These are phyloP conservation scores for Aspidapion aeneum DNA, from an alignment of 2,888 invertebrate species.

Conservation along the genomic window DNA sequence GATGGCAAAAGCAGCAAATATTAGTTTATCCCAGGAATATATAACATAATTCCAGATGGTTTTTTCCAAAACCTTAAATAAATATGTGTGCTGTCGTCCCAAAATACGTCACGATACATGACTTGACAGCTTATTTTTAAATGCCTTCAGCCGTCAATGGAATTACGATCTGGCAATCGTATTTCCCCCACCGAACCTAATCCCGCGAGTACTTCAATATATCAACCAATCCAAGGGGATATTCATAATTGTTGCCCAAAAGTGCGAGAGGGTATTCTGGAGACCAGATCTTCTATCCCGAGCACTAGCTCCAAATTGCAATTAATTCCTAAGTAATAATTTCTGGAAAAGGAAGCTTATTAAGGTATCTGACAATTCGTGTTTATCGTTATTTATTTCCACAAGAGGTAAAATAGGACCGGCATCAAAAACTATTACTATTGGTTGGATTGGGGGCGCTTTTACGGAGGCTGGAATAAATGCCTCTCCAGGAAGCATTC, in stretches of 20 bases:
- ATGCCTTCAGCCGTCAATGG: too few species aligned
- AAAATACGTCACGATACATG: slow-evolving; percentile 14
- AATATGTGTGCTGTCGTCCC: slow-evolving; percentile 16
- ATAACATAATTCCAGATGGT: slow-evolving; percentile 23
- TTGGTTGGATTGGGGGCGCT: too few species aligned
- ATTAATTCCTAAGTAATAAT: background rate
- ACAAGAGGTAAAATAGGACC: background rate
- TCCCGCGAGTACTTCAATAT: background rate
- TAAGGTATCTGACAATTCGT: background rate
- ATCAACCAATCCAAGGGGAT: background rate
- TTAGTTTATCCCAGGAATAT: slow-evolving; percentile 19
- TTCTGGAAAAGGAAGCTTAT: background rate
- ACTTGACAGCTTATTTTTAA: slow-evolving; percentile 16
- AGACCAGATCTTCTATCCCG: background rate
- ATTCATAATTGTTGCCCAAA: background rate
- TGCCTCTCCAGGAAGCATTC: too few species aligned
- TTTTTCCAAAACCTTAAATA: slow-evolving; percentile 22
- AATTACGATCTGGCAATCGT: background rate
- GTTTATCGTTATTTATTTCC: background rate
- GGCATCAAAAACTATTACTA: background rate
- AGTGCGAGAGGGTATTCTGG: background rate
- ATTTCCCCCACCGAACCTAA: background rate
- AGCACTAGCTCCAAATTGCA: background rate
- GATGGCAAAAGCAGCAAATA: too few species aligned
- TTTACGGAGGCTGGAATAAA: too few species aligned